Percentiles rank a stretch among this genome's conserved stretches.
These are phyloP conservation scores for Leptoclinus maculatus DNA, from an alignment of 2,797 vertebrate genomes.

Conservation along the genomic window DNA sequence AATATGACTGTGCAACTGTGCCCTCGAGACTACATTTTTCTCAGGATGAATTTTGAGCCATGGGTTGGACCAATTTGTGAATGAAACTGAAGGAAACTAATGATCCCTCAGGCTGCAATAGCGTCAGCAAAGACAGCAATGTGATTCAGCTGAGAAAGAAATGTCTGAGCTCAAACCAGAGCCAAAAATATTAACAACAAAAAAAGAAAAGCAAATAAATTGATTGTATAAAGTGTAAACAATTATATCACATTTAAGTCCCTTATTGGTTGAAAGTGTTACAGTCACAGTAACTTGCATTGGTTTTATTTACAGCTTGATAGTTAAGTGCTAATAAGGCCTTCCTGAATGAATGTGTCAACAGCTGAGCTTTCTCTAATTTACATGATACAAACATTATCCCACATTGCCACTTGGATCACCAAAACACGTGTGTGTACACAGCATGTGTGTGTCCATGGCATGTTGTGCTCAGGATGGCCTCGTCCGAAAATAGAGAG, in stretches of 20 bases:
- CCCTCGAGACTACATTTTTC: slow-evolving; percentile 4
- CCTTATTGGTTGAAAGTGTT: neutral
- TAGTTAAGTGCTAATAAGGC: slow-evolving; percentile 1
- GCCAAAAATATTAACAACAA: neutral
- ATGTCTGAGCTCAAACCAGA: slow-evolving; percentile 5
- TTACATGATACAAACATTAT: slow-evolving; percentile 10
- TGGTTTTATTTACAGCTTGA: slow-evolving; percentile 11
- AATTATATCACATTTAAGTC: neutral
- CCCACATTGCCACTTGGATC: slow-evolving; percentile 41
- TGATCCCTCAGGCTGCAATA: slow-evolving; percentile 27
- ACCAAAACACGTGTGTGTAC: slow-evolving; percentile 9
- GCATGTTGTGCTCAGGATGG: slow-evolving; percentile 43
- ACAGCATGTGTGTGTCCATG: slow-evolving; percentile 6
- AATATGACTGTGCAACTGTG: slow-evolving; percentile 20
- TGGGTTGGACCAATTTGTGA: slow-evolving; percentile 36
- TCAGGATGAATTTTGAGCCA: slow-evolving; percentile 28
- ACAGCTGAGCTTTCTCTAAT: slow-evolving; percentile 22
- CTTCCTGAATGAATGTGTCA: slow-evolving; percentile 21
- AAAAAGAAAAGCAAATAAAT: neutral
- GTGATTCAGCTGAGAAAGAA: neutral
- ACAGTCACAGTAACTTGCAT: neutral
- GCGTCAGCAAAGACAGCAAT: slow-evolving; percentile 8
- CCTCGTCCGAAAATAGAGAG: slow-evolving; percentile 65
- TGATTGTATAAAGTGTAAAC: neutral
- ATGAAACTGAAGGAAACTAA: slow-evolving; percentile 43